Evolutionary conservation across 2,888 invertebrate genomes (phyloP).

Genomic region (Hesperia comma): DNA sequence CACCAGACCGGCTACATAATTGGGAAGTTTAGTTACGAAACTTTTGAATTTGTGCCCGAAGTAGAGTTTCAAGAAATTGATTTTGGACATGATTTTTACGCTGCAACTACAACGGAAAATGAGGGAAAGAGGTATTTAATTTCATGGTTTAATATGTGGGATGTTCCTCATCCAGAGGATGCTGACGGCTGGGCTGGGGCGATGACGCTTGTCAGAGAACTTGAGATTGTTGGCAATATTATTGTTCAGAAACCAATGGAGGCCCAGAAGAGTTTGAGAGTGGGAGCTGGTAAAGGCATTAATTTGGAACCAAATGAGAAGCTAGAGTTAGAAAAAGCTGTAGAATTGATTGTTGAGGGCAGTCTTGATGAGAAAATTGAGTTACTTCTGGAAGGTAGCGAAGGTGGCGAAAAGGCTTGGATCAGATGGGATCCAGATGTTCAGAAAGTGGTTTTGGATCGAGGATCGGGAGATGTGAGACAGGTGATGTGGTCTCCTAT

Average conservation of each 20-base stretch:
- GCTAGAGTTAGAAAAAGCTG: slow-evolving; percentile 60
- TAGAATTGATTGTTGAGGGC: slow-evolving; percentile 60
- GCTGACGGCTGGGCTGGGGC: slow-evolving; percentile 76
- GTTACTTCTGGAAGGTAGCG: slow-evolving; percentile 58
- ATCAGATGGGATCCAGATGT: slow-evolving; percentile 61
- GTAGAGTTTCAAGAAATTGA: slow-evolving; percentile 72
- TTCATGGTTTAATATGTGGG: slow-evolving; percentile 79
- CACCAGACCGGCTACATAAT: slow-evolving; percentile 74
- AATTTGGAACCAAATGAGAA: slow-evolving; percentile 48
- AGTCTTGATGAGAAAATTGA: slow-evolving; percentile 59
- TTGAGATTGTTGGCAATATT: slow-evolving; percentile 58
- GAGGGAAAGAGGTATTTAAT: slow-evolving; percentile 67
- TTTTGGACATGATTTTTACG: slow-evolving; percentile 79
- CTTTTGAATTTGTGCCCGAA: slow-evolving; percentile 65
- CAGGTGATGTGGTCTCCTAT: slow-evolving; percentile 71
- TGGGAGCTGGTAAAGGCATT: slow-evolving; percentile 50
- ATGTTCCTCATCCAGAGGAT: slow-evolving; percentile 63
- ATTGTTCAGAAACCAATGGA: slow-evolving; percentile 68
- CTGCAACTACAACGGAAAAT: slow-evolving; percentile 67
- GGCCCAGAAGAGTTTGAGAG: slow-evolving; percentile 58
- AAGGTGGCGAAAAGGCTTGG: slow-evolving; percentile 59
- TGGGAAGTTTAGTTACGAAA: slow-evolving; percentile 72
- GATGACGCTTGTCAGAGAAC: slow-evolving; percentile 70
- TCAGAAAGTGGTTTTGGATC: slow-evolving; percentile 64
- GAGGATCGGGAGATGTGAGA: slow-evolving; percentile 63